Evolutionary conservation across 2,113 vertebrate genomes (phyloP).

Genomic region (Sterrhoptilus dennistouni): DNA sequence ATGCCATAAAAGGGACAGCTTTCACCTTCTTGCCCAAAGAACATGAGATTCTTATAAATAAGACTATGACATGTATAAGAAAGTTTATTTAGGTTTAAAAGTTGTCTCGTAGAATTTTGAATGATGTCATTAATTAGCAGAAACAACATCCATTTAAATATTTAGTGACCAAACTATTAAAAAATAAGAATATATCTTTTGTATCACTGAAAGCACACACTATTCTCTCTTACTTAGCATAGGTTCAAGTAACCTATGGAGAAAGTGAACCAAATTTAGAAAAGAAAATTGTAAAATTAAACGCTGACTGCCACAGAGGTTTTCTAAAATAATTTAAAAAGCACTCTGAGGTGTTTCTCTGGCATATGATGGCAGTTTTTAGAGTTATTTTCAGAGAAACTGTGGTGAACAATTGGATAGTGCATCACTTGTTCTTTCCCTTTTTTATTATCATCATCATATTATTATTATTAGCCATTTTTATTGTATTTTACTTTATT

Average conservation of each 20-base stretch:
- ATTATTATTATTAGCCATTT: not conserved
- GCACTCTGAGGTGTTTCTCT: not conserved
- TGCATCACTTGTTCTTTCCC: not conserved
- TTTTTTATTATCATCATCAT: not conserved
- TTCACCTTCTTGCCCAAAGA: not conserved
- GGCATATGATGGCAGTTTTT: not conserved
- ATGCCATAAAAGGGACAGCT: not conserved
- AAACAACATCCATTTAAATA: not conserved
- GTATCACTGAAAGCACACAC: not conserved
- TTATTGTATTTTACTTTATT: not conserved
- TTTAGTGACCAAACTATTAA: not conserved
- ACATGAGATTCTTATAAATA: not conserved
- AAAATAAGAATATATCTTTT: not conserved
- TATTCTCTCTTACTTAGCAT: not conserved
- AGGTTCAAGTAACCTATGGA: not conserved
- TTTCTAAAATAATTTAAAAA: not conserved
- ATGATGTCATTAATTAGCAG: not conserved
- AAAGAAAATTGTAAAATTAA: not conserved
- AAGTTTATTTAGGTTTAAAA: not conserved
- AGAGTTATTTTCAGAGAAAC: not conserved
- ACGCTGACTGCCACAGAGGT: fast-evolving
- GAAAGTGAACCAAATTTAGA: not conserved
- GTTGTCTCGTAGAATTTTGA: not conserved
- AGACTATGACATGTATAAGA: fast-evolving
- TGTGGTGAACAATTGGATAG: not conserved